Percentiles rank a stretch among this genome's conserved stretches.
phyloP scores from a whole-genome alignment of 2,888 invertebrate species.

The Catonia carolina region DNA sequence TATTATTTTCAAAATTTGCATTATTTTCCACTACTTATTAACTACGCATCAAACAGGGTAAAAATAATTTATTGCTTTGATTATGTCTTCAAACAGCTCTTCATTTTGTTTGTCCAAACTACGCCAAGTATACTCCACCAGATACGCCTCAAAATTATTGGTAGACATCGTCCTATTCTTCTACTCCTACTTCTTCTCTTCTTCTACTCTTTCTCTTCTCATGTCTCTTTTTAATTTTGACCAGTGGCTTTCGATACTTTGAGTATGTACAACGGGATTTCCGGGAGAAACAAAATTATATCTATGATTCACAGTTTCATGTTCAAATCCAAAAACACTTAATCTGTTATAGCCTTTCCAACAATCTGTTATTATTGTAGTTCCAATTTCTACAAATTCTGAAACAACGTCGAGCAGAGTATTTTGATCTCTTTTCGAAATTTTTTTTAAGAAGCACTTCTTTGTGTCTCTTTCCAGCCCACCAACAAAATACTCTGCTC shows the following conservation, averaged over 20 bases:
- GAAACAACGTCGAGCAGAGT: not conserved
- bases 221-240: not conserved
- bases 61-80: not conserved
- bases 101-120: not conserved
- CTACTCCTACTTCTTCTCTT: too few relatives aligned
- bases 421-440: not conserved
- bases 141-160: not conserved
- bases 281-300: not conserved
- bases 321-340: not conserved
- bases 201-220: not conserved
- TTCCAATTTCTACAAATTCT: not conserved
- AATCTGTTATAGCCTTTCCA: not conserved
- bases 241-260: not conserved
- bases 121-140: not conserved
- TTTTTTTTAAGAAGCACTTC: not conserved
- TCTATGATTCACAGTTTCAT: not conserved
- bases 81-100: not conserved
- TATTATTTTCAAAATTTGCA: too few relatives aligned
- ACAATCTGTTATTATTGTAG: not conserved
- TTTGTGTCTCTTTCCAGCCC: not conserved
- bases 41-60: too few relatives aligned
- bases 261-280: not conserved
- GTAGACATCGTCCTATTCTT: not conserved
- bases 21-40: too few relatives aligned
- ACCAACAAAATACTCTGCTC: too few relatives aligned